Evolutionary conservation across 2,888 invertebrate genomes (phyloP), one percentile per base, ranked within the genome.

Genomic region (Tipula lateralis): DNA sequence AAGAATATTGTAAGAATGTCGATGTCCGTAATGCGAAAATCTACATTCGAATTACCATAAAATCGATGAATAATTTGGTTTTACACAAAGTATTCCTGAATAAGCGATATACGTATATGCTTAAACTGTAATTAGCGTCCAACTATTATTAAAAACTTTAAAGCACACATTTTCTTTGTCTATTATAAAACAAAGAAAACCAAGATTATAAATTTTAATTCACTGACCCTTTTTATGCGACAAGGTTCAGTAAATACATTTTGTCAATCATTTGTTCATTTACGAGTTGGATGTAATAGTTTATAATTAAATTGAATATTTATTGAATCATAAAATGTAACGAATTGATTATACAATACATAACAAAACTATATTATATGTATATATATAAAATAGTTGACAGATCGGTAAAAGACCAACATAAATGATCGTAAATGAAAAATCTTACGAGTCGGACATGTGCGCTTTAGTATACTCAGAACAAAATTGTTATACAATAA

Each of bases 261-360:
- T 66, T 66, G 66, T 66, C 66, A 66, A 66, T 66, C 66, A 66
- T 19, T 66, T 24, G 12, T 66, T 66, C 66, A 66, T 66, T 66
- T 24, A 24, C 66, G 7, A 1, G 44, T 44, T 12, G 39, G 13
- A 39, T 16, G n/a, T 50, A 7, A 50, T 19, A 50, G 5, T 66
- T 24, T 66, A 66, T 66, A 66, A 66, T 66, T 24, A 66, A 66
- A 66, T 66, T 66, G 24, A 66, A 66, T 24, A 66, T 66, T 66
- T 66, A 66, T 66, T 66, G 66, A 66, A 24, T 66, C 66, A 66
- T 66, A 66, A 66, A 66, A 66, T 66, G 66, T 66, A 13, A 66
- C 66, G 66, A 66, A 66, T 66, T 9, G 66, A 66, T 66, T 66
- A 66, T 66, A 66, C 19, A 19, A 50, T 50, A 50, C n/a, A 66